Percentiles rank a stretch among this genome's conserved stretches.
phyloP scores from a whole-genome alignment of 2,888 invertebrate genomes.

The Caenorhabditis panamensis region DNA sequence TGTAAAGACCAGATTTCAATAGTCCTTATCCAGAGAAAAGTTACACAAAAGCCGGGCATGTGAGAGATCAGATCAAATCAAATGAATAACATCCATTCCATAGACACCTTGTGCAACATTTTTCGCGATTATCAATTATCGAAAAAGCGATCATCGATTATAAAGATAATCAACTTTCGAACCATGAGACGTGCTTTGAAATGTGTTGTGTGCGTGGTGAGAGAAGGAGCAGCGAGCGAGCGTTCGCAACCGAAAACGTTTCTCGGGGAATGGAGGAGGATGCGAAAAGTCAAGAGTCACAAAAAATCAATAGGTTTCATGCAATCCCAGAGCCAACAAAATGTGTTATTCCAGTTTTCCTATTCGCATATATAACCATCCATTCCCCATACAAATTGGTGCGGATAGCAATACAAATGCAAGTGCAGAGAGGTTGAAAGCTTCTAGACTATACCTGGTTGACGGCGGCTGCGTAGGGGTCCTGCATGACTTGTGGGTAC shows the following conservation, averaged over 20 bases:
- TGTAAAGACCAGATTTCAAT: neutral
- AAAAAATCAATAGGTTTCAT: neutral
- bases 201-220: conserved; percentile 37
- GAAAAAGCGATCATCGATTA: neutral
- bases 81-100: conserved; percentile 60
- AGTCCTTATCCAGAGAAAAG: neutral
- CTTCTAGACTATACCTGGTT: conserved; percentile 61
- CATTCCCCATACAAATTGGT: conserved; percentile 40
- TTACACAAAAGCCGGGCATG: conserved; percentile 52
- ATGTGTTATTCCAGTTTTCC: no score
- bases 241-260: conserved; percentile 58
- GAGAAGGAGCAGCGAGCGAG: conserved; percentile 42
- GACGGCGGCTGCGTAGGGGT: conserved; percentile 66
- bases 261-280: conserved; percentile 20
- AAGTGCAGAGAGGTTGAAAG: conserved; percentile 29
- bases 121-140: conserved; percentile 23
- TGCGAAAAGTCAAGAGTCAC: conserved; percentile 5
- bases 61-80: conserved; percentile 59
- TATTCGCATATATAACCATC: no score
- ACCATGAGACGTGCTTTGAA: conserved; percentile 58
- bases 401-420: conserved; percentile 48
- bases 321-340: neutral
- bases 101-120: conserved; percentile 57
- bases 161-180: no score
- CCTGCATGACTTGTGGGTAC: conserved; percentile 69